Evolutionary conservation across 1,140 invertebrate species (phyloP).

Genomic region (Caenorhabditis remanei): DNA sequence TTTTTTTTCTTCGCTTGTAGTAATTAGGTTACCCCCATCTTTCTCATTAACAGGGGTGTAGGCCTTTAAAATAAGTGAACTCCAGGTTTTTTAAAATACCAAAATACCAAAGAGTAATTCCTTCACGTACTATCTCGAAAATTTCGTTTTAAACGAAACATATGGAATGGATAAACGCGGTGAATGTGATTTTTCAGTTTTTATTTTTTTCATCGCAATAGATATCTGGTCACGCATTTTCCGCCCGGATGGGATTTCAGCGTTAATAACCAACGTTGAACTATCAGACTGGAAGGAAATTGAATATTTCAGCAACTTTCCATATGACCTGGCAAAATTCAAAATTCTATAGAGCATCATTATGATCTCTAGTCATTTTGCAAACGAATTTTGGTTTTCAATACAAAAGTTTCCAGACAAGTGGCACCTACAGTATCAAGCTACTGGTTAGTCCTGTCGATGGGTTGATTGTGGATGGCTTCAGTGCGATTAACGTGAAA

Average conservation of each 20-base stretch:
- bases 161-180: background rate
- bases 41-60: conserved; percentile 24
- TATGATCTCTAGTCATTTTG: background rate
- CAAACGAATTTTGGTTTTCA: background rate
- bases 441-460: conserved; percentile 60
- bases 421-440: conserved; percentile 61
- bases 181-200: conserved; percentile 3
- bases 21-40: conserved; percentile 50
- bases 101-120: background rate
- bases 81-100: background rate
- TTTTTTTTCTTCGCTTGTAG: conserved; percentile 9
- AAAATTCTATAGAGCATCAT: background rate
- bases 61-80: background rate
- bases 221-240: conserved; percentile 11
- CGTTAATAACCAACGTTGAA: background rate
- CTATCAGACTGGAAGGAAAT: conserved; percentile 49
- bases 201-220: background rate
- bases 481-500: conserved; percentile 57
- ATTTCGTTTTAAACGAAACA: background rate
- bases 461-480: conserved; percentile 64
- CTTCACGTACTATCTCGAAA: background rate
- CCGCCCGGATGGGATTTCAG: conserved; percentile 5
- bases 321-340: background rate
- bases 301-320: conserved; percentile 18
- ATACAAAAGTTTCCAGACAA: conserved; percentile 50